Evolutionary conservation across 2,113 vertebrate species (phyloP).

Genomic region (Andinoacara biseriatus): DNA sequence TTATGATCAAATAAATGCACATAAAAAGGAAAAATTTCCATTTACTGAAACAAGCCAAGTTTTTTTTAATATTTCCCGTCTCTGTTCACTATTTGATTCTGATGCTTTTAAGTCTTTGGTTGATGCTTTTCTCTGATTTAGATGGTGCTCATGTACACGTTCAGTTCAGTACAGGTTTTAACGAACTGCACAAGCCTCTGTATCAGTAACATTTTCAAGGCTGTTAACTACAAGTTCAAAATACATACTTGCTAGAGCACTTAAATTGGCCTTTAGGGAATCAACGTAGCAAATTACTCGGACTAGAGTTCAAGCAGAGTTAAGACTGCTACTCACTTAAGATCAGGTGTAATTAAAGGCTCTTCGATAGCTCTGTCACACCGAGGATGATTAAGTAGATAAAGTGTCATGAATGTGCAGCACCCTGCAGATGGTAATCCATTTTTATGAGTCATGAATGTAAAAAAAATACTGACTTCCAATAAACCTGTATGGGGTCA

Average conservation of each 20-base stretch:
- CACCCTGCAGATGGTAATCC: conserved; percentile 20
- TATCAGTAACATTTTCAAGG: neutral
- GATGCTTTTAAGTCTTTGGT: neutral
- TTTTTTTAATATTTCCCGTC: neutral
- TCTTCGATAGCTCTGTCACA: conserved; percentile 4
- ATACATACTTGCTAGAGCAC: neutral
- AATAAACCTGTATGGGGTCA: neutral
- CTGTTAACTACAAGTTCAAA: neutral
- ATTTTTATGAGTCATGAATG: conserved; percentile 3
- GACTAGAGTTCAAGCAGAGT: neutral
- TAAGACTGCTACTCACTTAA: neutral
- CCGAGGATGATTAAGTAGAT: conserved; percentile 26
- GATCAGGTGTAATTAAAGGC: conserved; percentile 1
- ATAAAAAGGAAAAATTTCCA: neutral
- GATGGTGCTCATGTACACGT: neutral
- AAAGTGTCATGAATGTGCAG: conserved; percentile 20
- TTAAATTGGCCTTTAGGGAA: neutral
- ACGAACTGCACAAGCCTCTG: neutral
- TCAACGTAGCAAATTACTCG: neutral
- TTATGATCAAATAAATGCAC: neutral
- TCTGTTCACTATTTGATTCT: neutral
- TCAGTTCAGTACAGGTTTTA: neutral
- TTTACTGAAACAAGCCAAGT: neutral
- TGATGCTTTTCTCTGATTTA: neutral
- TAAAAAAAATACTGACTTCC: neutral